Percentiles rank a stretch among this genome's conserved stretches.
phyloP scores from a whole-genome alignment of 2,797 vertebrate genomes.

The Leuciscus waleckii region DNA sequence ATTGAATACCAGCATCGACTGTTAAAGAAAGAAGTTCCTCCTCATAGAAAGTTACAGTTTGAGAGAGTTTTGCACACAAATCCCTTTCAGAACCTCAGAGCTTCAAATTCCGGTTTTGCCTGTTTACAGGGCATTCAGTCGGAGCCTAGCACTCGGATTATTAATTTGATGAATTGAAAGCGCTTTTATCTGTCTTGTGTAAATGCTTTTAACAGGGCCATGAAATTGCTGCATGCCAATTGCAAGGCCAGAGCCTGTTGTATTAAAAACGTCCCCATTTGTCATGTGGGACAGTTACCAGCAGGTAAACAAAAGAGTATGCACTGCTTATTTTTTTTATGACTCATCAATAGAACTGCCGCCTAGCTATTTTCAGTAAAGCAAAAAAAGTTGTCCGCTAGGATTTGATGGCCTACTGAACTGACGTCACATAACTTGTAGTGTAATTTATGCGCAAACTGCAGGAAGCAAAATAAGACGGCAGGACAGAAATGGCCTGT shows the following conservation, averaged over 20 bases:
- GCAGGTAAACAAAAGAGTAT: conserved; percentile 46
- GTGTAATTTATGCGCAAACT: conserved; percentile 14
- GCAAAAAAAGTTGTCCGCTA: conserved; percentile 27
- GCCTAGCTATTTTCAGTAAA: conserved; percentile 2
- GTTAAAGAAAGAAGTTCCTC: conserved; percentile 6
- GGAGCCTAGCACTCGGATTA: conserved; percentile 62
- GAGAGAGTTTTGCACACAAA: conserved; percentile 64
- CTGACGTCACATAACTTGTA: not conserved
- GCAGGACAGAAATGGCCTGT: not conserved
- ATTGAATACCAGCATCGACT: not conserved
- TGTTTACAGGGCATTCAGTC: conserved; percentile 64
- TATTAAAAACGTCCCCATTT: conserved; percentile 63
- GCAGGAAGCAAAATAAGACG: not conserved
- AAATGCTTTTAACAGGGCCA: conserved; percentile 67
- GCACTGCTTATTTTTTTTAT: conserved; percentile 27
- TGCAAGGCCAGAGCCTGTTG: conserved; percentile 60
- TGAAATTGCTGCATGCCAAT: conserved; percentile 73
- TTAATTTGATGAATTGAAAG: conserved; percentile 74
- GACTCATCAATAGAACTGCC: conserved; percentile 35
- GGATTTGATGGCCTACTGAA: conserved; percentile 28
- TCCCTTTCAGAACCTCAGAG: conserved; percentile 32
- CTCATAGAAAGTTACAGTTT: conserved; percentile 16
- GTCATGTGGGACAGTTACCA: conserved; percentile 45
- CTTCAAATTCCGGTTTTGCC: conserved; percentile 66
- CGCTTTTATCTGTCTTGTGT: conserved; percentile 74